Conservation (phyloP, 2,797 vertebrate genomes). For the Hippopotamyrus pictus region DNA sequence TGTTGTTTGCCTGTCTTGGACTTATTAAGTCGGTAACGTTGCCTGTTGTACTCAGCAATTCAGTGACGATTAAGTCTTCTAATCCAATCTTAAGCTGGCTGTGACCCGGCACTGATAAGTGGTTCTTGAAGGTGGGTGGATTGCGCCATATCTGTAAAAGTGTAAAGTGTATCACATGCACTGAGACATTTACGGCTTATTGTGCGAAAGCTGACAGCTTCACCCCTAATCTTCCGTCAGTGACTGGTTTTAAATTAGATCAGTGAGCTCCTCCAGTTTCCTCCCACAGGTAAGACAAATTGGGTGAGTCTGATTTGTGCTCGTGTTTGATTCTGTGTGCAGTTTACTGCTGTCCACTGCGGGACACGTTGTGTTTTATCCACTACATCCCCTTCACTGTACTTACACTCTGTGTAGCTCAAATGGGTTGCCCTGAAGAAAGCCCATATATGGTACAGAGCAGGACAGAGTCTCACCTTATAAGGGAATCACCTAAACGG, state of each 20-base stretch:
- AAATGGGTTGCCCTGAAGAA: not conserved
- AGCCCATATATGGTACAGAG: not conserved
- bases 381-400: not conserved
- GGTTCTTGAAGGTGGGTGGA: not conserved
- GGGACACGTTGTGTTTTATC: not conserved
- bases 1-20: not conserved
- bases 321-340: not conserved
- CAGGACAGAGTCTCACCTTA: not conserved
- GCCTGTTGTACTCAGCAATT: not conserved
- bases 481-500: not conserved
- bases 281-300: not conserved
- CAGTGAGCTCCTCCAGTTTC: not conserved
- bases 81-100: not conserved
- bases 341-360: not conserved
- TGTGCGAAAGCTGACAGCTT: not conserved
- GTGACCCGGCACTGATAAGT: not conserved
- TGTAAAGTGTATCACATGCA: not conserved
- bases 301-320: not conserved
- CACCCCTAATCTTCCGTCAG: not conserved
- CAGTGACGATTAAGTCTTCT: not conserved
- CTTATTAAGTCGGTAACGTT: not conserved
- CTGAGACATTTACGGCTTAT: not conserved
- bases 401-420: not conserved
- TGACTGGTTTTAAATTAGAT: not conserved
- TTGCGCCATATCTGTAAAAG: not conserved